phyloP scores from a whole-genome alignment of 2,797 vertebrate genomes.

The Australoheros facetus region DNA sequence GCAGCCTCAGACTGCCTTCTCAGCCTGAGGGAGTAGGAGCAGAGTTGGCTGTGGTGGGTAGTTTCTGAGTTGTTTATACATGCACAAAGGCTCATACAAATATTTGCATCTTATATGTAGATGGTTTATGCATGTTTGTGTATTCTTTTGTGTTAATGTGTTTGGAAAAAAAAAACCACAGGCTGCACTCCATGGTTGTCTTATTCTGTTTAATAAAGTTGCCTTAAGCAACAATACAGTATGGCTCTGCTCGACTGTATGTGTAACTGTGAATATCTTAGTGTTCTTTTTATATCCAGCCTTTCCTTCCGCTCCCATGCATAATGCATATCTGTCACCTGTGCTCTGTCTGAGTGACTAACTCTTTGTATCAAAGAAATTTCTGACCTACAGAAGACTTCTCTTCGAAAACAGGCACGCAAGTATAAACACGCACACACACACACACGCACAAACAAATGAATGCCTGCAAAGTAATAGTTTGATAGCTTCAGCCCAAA shows the following conservation, averaged over 20 bases:
- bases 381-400: conserved; percentile 68
- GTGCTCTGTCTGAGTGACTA: conserved; percentile 71
- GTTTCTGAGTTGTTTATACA: conserved; percentile 22
- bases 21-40: conserved; percentile 46
- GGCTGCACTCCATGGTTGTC: conserved; percentile 18
- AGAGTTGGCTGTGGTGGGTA: conserved; percentile 2
- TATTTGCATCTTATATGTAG: background rate
- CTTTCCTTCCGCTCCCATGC: conserved; percentile 61
- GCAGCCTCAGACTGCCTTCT: conserved; percentile 48
- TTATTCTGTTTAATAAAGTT: conserved; percentile 53
- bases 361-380: conserved; percentile 70
- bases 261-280: conserved; percentile 70
- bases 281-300: conserved; percentile 72
- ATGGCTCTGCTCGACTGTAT: conserved; percentile 44
- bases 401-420: conserved; percentile 41
- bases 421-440: background rate
- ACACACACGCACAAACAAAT: conserved; percentile 19
- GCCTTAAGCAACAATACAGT: conserved; percentile 46
- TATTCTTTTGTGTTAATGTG: conserved; percentile 35
- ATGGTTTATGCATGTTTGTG: background rate
- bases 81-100: conserved; percentile 14
- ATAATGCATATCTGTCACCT: conserved; percentile 80
- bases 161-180: conserved; percentile 19
- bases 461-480: conserved; percentile 7
- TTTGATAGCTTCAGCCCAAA: conserved; percentile 28